A percentile compares a stretch with the other conserved stretches of the same genome.
These are phyloP conservation scores for Nipponia nippon DNA, from an alignment of 2,113 vertebrate genomes.

Conservation along the genomic window DNA sequence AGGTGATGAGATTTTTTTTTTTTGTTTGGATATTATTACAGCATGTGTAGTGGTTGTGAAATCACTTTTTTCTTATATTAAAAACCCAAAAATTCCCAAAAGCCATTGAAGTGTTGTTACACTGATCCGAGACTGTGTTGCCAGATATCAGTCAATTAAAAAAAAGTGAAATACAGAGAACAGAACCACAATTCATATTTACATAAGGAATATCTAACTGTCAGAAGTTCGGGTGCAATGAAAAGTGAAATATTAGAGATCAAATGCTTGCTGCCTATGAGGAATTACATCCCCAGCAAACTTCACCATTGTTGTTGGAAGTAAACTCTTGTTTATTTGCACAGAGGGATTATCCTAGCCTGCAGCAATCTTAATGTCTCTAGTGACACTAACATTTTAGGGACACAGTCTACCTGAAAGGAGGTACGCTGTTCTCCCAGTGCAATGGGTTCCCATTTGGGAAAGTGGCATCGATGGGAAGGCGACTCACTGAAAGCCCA, in stretches of 20 bases:
- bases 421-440: accelerated
- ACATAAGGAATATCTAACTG: not conserved
- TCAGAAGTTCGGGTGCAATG: not conserved
- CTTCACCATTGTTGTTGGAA: not conserved
- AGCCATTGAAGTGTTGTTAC: not conserved
- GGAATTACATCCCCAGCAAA: not conserved
- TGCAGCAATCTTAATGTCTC: not conserved
- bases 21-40: not conserved
- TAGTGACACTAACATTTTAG: not conserved
- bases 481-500: not conserved
- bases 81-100: not conserved
- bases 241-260: not conserved
- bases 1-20: not conserved
- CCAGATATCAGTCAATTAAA: not conserved
- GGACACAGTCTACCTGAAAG: not conserved
- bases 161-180: slow-evolving; percentile 8
- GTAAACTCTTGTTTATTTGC: not conserved
- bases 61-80: not conserved
- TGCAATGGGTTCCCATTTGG: not conserved
- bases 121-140: not conserved
- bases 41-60: not conserved
- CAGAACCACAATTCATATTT: not conserved
- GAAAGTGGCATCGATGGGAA: not conserved
- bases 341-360: not conserved
- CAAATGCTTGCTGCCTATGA: not conserved